phyloP scores from a whole-genome alignment of 2,797 vertebrate species.

The Allobates femoralis region DNA sequence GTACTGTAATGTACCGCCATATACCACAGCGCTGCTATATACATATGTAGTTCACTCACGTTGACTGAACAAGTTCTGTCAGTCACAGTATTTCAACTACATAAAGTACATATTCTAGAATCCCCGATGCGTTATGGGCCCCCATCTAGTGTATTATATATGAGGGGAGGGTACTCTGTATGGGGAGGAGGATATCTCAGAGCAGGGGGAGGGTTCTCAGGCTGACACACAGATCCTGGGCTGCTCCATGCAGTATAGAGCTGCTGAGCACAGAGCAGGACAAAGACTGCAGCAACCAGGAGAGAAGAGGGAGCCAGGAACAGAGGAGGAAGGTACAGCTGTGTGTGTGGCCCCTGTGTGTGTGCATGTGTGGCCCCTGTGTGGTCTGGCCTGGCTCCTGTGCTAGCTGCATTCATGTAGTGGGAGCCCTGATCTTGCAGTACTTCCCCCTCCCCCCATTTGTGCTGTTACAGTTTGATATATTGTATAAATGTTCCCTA shows the following conservation, averaged over 20 bases:
- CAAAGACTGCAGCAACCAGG: neutral
- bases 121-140: no score
- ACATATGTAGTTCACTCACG: no score
- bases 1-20: no score
- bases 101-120: no score
- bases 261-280: slow-evolving; percentile 17
- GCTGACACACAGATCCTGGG: slow-evolving; percentile 46
- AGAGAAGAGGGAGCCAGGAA: neutral
- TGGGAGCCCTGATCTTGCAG: neutral
- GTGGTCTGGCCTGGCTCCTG: neutral
- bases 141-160: no score
- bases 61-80: no score
- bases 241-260: slow-evolving; percentile 18
- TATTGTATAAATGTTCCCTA: neutral
- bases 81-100: no score
- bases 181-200: neutral
- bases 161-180: neutral
- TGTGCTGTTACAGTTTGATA: neutral
- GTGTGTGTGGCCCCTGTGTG: neutral
- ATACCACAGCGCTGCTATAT: no score
- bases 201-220: slow-evolving; percentile 22
- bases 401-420: no score
- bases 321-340: slow-evolving; percentile 42
- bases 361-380: neutral
- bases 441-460: neutral